These are phyloP conservation scores for Romanogobio albipinnatus DNA, from an alignment of 2,113 vertebrate genomes.

Conservation along the genomic window DNA sequence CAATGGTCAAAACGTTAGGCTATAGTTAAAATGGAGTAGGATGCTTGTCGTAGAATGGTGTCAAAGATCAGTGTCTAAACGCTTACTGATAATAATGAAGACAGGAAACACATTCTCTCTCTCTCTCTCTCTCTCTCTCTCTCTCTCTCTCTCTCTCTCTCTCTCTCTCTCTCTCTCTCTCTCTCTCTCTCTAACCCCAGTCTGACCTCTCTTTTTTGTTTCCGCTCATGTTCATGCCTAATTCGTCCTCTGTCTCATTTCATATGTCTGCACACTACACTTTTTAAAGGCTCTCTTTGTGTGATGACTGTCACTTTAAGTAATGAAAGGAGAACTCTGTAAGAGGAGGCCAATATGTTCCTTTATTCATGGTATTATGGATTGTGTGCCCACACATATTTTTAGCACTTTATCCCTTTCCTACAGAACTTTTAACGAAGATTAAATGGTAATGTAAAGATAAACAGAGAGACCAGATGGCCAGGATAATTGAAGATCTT, in stretches of 20 bases:
- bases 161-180: too few species aligned
- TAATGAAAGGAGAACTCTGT: slow-evolving; percentile 15
- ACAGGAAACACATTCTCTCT: slow-evolving; percentile 49
- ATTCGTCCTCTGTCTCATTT: slow-evolving; percentile 44
- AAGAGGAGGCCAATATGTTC: not conserved
- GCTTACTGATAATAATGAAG: slow-evolving; percentile 53
- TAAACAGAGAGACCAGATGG: not conserved
- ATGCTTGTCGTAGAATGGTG: not conserved
- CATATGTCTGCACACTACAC: not conserved
- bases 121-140: too few species aligned
- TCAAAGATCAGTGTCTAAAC: slow-evolving; percentile 36
- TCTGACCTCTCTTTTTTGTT: slow-evolving; percentile 1
- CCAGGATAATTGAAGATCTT: not conserved
- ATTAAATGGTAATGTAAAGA: not conserved
- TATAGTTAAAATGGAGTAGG: not conserved
- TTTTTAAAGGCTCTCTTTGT: slow-evolving; percentile 38
- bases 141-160: too few species aligned
- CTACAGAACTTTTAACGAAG: too few species aligned
- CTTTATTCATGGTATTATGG: not conserved
- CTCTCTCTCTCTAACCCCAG: not conserved
- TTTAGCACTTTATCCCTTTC: not conserved
- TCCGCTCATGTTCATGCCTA: slow-evolving; percentile 18
- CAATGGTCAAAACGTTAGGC: not conserved
- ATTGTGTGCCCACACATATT: not conserved
- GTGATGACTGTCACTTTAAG: not conserved